Conservation (phyloP, 2,797 vertebrate species). For the Eulemur rubriventer region DNA sequence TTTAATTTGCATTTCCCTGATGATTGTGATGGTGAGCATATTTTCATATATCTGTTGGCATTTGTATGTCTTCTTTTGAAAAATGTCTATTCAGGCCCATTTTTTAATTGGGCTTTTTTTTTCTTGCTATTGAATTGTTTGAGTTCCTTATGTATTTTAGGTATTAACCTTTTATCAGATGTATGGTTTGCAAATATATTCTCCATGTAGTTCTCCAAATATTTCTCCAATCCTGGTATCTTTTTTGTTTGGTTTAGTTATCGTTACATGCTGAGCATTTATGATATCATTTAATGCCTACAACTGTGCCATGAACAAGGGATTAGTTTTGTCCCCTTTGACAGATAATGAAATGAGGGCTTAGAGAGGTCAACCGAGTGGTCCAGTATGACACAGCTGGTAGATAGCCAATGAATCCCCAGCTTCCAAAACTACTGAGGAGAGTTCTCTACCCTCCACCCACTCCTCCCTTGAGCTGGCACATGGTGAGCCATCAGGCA, state of each 20-base stretch:
- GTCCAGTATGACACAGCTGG: neutral
- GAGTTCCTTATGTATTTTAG: neutral
- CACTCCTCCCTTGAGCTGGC: neutral
- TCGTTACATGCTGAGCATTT: neutral
- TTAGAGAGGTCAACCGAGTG: conserved; percentile 35
- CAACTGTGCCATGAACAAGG: neutral
- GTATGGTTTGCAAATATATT: neutral
- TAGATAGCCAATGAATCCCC: neutral
- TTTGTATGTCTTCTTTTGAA: neutral
- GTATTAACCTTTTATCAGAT: neutral
- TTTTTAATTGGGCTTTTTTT: neutral
- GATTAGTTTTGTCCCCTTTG: conserved; percentile 25
- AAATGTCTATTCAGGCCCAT: neutral
- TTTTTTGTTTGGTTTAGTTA: conserved; percentile 34
- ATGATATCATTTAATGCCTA: neutral
- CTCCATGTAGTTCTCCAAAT: neutral
- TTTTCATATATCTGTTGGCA: neutral
- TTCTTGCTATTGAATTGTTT: neutral
- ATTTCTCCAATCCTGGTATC: neutral
- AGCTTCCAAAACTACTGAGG: conserved; percentile 13
- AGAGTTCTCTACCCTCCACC: neutral
- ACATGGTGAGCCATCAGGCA: neutral
- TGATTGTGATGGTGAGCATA: neutral
- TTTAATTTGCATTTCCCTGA: neutral
- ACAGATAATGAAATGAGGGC: conserved; percentile 30